Evolutionary conservation across 2,113 vertebrate species (phyloP), one percentile per base, ranked within the genome.

Genomic region (Chloropsis hardwickii): DNA sequence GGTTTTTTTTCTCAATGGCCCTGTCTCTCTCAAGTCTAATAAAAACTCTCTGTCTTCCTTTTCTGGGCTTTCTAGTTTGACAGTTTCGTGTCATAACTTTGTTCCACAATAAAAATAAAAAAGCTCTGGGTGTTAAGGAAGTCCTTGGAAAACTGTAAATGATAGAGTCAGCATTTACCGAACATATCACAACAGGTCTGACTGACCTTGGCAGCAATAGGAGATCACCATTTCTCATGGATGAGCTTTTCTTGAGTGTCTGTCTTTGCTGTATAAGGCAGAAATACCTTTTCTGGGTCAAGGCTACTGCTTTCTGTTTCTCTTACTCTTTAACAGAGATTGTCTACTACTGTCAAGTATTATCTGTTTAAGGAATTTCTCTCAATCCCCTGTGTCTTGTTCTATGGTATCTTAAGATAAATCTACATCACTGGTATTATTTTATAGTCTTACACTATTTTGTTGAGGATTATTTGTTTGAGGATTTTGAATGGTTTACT

Each of bases 81-180:
- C 78, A 94, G 90, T 85, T 95, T 88, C 0, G 0, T 95, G 89
- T 94, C 84, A 85, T 56, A 90, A 50, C 81, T 94, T 95, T 95
- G 84, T 95, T 96, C 62, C 70, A 93, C 81, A 88, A 95, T 77
- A 91, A 89, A 95, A 96, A 82, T 86, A 93, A 95, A 91, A 94
- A 91, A 90, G 65, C 66, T 76, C 28, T 64, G n/a, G 21, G 40
- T 89, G 73, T 94, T 97, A 86, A 87, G 82, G 77, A 76, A 95
- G 87, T 87, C 94, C 95, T 95, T 95, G 87, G 87, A 80, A 96
- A 94, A 82, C 58, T 85, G 1, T 86, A 91, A 95, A n/a, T 66
- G 84, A 77, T 80, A 53, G 86, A 95, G 84, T 94, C 90, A 86
- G 90, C 78, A 70, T 94, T 95, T 95, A 76, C 78, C 73, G 76